A percentile compares a stretch with the other conserved stretches of the same genome.
phyloP scores from a whole-genome alignment of 2,888 invertebrate genomes.

The Antheraea assamensis region DNA sequence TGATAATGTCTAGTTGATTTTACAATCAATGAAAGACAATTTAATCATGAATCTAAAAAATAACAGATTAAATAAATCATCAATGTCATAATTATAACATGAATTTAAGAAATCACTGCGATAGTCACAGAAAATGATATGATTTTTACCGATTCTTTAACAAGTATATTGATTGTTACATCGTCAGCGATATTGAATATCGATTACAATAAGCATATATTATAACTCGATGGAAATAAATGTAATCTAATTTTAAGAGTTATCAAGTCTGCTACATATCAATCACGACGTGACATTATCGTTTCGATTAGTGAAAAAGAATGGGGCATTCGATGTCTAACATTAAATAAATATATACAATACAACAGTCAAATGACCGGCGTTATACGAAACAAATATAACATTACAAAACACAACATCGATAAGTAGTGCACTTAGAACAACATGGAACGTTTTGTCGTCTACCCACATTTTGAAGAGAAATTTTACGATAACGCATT shows the following conservation, averaged over 20 bases:
- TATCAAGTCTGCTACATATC: not conserved
- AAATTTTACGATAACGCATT: constrained; percentile 17
- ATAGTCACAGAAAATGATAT: not conserved
- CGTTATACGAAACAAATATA: constrained; percentile 43
- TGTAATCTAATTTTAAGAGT: not conserved
- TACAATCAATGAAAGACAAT: not conserved
- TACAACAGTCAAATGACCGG: constrained; percentile 34
- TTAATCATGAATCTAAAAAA: not conserved
- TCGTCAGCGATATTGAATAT: not conserved
- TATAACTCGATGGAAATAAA: not conserved
- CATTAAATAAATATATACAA: constrained; percentile 48
- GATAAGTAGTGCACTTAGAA: constrained; percentile 41
- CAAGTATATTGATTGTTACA: not conserved
- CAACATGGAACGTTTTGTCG: constrained; percentile 40
- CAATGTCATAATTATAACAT: not conserved
- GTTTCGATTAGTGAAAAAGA: constrained; percentile 28
- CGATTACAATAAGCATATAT: not conserved
- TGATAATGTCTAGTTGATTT: not conserved
- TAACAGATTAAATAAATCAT: not conserved
- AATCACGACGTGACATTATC: constrained; percentile 29
- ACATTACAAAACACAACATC: constrained; percentile 44
- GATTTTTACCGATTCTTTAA: not conserved
- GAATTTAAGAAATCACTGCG: not conserved
- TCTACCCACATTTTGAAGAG: constrained; percentile 6
- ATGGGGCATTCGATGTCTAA: constrained; percentile 32